Evolutionary conservation across 1,140 invertebrate species (phyloP).

Genomic region (Lethrus apterus): DNA sequence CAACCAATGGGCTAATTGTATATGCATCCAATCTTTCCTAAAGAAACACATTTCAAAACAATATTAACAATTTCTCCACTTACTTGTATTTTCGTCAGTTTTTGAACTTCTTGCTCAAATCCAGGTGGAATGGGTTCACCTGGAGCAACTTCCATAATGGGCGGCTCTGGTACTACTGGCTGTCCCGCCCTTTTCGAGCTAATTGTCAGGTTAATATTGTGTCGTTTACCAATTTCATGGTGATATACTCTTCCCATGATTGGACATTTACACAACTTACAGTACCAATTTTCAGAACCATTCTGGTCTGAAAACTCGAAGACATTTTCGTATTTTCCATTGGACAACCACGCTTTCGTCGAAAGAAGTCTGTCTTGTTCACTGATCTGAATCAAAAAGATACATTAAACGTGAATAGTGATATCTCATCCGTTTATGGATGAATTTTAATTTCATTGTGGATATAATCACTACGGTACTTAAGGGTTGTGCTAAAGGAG

Average conservation of each 20-base stretch:
- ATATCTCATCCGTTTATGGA: background rate
- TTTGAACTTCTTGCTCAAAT: conserved; percentile 55
- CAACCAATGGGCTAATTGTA: conserved; percentile 40
- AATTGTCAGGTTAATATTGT: conserved; percentile 20
- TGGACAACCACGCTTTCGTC: conserved; percentile 30
- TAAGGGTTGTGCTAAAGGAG: background rate
- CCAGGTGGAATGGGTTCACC: conserved; percentile 64
- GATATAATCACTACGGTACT: background rate
- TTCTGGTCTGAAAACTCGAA: conserved; percentile 34
- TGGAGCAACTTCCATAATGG: conserved; percentile 44
- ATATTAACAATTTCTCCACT: conserved; percentile 23
- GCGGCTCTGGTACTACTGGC: conserved; percentile 2
- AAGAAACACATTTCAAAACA: conserved; percentile 4
- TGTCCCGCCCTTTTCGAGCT: background rate
- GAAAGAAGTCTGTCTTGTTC: conserved; percentile 33
- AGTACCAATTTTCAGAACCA: conserved; percentile 37
- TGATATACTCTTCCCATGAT: conserved; percentile 37
- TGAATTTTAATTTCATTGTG: conserved; percentile 3
- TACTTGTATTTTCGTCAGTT: conserved; percentile 49
- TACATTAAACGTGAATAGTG: conserved; percentile 1
- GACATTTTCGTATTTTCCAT: conserved; percentile 31
- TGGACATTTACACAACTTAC: conserved; percentile 35
- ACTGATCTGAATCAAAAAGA: conserved; percentile 27
- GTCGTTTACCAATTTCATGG: conserved; percentile 36
- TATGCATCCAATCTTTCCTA: conserved; percentile 36